These are phyloP conservation scores for Antennarius maculatus DNA, from an alignment of 2,797 vertebrate genomes.

Conservation along the genomic window DNA sequence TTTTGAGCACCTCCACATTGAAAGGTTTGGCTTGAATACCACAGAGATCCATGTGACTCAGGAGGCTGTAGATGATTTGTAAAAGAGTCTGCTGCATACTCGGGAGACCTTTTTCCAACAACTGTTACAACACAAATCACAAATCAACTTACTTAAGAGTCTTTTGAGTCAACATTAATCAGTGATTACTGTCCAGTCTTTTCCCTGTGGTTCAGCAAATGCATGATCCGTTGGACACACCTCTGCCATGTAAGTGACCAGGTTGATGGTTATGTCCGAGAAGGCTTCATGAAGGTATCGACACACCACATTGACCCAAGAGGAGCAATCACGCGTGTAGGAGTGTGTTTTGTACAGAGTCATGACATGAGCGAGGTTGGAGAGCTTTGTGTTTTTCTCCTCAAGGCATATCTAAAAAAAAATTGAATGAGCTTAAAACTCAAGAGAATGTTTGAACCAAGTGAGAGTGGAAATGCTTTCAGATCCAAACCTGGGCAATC, in stretches of 20 bases:
- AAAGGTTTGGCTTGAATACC: conserved; percentile 93
- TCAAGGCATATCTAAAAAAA: conserved; percentile 91
- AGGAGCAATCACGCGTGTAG: conserved; percentile 94
- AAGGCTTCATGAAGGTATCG: conserved; percentile 97
- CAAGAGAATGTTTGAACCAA: background rate
- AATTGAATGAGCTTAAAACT: background rate
- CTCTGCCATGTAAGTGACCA: conserved; percentile 97
- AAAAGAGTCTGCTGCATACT: conserved; percentile 95
- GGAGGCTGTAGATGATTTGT: conserved; percentile 95
- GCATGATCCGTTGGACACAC: conserved; percentile 57
- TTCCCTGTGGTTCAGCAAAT: background rate
- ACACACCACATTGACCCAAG: conserved; percentile 97
- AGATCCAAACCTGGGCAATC: conserved; percentile 89
- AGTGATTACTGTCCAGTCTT: background rate
- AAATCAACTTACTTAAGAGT: background rate
- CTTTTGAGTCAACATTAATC: background rate
- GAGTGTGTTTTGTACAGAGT: conserved; percentile 96
- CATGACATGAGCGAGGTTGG: conserved; percentile 98
- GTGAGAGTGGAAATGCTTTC: background rate
- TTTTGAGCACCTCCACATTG: conserved; percentile 96
- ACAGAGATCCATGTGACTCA: conserved; percentile 95
- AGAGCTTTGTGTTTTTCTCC: conserved; percentile 95
- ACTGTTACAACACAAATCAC: conserved; percentile 70
- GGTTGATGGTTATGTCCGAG: conserved; percentile 90
- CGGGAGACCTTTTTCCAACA: conserved; percentile 95